Conservation (phyloP, 1,140 invertebrate genomes). For the Dendroctonus ponderosae region DNA sequence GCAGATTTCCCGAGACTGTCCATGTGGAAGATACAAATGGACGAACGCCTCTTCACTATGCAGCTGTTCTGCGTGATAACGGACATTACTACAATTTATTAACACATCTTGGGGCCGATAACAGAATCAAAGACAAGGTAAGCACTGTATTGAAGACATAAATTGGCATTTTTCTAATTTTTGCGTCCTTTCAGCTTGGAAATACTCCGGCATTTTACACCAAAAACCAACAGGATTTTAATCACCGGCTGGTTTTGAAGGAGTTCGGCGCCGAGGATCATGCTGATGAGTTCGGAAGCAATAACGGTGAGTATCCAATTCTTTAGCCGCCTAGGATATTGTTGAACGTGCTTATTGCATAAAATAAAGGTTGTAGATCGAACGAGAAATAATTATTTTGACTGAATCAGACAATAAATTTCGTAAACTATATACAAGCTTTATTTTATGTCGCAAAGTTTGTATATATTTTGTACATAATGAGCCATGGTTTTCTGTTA, state of each 20-base stretch:
- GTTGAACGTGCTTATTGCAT: constrained; percentile 13
- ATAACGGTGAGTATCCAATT: constrained; percentile 64
- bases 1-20: constrained; percentile 72
- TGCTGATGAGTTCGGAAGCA: constrained; percentile 66
- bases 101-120: constrained; percentile 80
- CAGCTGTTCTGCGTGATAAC: constrained; percentile 79
- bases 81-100: constrained; percentile 86
- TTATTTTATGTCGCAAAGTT: constrained; percentile 16
- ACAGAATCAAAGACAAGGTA: constrained; percentile 79
- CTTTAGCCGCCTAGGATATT: background rate
- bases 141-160: constrained; percentile 45
- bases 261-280: constrained; percentile 68
- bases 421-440: constrained; percentile 15
- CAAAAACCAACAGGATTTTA: constrained; percentile 65
- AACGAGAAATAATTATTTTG: background rate
- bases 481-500: background rate
- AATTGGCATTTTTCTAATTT: background rate
- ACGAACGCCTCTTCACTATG: constrained; percentile 88
- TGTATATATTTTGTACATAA: constrained; percentile 14
- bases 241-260: constrained; percentile 64
- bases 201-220: constrained; percentile 74
- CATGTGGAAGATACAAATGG: constrained; percentile 74
- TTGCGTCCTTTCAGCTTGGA: constrained; percentile 60
- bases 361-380: constrained; percentile 24
- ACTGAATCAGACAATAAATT: too few relatives aligned